Percentiles rank a stretch among this genome's conserved stretches.
Conservation (phyloP, 1,140 invertebrate genomes). For the Pomacea maculata region DNA sequence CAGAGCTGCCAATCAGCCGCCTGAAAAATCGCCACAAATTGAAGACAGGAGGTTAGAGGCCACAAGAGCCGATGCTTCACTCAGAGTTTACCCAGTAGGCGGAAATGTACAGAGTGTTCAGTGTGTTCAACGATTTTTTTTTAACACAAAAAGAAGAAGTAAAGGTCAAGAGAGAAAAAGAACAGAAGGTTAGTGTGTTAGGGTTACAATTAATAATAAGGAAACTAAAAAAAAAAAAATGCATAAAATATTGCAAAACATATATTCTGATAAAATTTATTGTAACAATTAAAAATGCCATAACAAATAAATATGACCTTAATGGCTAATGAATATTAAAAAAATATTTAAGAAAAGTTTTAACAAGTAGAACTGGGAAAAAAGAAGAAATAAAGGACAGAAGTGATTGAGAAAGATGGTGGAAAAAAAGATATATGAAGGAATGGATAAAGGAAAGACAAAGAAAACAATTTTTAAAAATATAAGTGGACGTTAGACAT, state of each 20-base stretch:
- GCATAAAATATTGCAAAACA: not conserved
- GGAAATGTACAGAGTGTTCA: no score
- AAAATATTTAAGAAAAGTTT: not conserved
- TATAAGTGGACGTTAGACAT: no score
- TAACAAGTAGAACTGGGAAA: constrained; percentile 9
- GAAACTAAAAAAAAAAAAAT: not conserved
- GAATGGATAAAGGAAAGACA: not conserved
- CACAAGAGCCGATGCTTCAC: no score
- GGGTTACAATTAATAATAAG: not conserved
- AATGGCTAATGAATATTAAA: not conserved
- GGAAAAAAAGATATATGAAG: not conserved
- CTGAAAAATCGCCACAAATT: no score
- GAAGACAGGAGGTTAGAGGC: no score
- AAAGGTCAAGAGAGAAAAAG: not conserved
- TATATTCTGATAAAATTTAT: not conserved
- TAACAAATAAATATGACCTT: not conserved
- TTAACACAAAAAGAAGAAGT: not conserved
- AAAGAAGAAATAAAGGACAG: not conserved
- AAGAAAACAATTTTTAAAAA: not conserved
- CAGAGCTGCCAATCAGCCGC: no score
- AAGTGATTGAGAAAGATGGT: not conserved
- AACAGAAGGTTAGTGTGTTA: not conserved
- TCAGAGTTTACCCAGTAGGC: no score
- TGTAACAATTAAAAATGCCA: not conserved
- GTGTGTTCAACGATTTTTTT: not conserved